Evolutionary conservation across 35 echinoderm and acorn worm species (phyloP), one percentile per base, ranked within the genome.

Genomic region (Apostichopus californicus): DNA sequence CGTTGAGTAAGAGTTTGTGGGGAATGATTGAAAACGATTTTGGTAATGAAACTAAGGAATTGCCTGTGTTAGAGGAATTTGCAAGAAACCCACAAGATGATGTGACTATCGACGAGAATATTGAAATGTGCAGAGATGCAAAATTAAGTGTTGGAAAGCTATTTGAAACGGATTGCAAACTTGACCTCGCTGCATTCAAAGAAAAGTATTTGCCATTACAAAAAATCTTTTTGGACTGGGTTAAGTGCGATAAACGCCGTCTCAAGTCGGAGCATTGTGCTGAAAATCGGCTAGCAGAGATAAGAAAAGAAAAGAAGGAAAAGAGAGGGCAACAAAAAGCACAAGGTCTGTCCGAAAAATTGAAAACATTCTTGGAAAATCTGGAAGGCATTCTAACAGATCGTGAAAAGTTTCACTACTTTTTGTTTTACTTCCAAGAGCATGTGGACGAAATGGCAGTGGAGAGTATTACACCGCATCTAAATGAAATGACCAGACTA

Each of bases 401-500:
- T 59, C 17, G n/a, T 8, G 81, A 58, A 85, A n/a, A 14, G 55
- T 85, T 85, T 59, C 81, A 58, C 20, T 85, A 58, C 55, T 85
- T 85, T 59, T 58, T 85, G 10, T 21, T 21, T 58, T 85, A 22
- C 57, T 85, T 85, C 21, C 81, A 58, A 59, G 81, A 85, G 24
- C 17, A 17, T 85, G 81, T 85, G 6, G 58, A 85, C n/a, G 57
- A 85, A 59, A 85, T 85, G 57, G 81, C n/a, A 59, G 15, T 85
- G 20, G 23, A 85, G 58, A 85, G 81, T 55, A 85, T 85, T 22
- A 85, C 8, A n/a, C 81, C 81, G 21, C 81, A 85, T 20, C n/a
- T 85, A 6, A 58, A 85, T 22, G 55, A 85, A 21, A 85, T 85
- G 56, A 85, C 55, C 57, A 56, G 15, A 20, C 52, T 85, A 17